Evolutionary conservation across 2,888 invertebrate genomes (phyloP), one percentile per base, ranked within the genome.

Genomic region (Pseudococcus longispinus): DNA sequence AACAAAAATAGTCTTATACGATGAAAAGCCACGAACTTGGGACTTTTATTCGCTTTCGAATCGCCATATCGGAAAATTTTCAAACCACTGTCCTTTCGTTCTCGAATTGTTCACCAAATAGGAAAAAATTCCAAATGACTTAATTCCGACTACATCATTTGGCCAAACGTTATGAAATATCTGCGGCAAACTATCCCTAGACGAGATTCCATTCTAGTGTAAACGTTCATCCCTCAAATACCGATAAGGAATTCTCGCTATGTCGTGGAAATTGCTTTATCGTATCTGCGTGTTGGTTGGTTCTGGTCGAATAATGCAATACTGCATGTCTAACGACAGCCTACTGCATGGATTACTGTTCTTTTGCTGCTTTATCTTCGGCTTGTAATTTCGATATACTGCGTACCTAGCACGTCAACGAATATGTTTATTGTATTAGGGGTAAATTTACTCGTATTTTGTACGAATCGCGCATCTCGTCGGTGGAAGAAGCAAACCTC

Each of bases 181-280:
- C 46, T 46, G 83, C 26, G 42, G 44, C 26, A 46, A 42, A 46
- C 26, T 29, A 46, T 83, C 42, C 26, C 26, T 8, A 23, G 46
- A 51, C 51, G 23, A 83, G n/a, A 83, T 83, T 82, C 37, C 77
- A 80, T 80, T 80, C 77, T 80, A 80, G 77, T 42, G 32, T 80
- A 80, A 80, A 80, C 23, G 77, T 23, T 42, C 77, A 80, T 80
- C 42, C 42, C 29, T 42, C 37, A 80, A 80, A 80, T 80, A 80
- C 42, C 77, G 20, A 80, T 80, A 80, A 80, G 77, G 42, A 80
- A 80, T 80, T 80, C 42, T 42, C 42, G 77, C 77, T 80, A 80
- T 80, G 32, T 80, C 15, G 77, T 42, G 77, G 20, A 70, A 70
- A 70, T 70, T 70, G 70, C 70, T 70, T 70, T 70, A 70, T 70